These are phyloP conservation scores for Leptothorax acervorum DNA, from an alignment of 2,888 invertebrate species.

Conservation along the genomic window DNA sequence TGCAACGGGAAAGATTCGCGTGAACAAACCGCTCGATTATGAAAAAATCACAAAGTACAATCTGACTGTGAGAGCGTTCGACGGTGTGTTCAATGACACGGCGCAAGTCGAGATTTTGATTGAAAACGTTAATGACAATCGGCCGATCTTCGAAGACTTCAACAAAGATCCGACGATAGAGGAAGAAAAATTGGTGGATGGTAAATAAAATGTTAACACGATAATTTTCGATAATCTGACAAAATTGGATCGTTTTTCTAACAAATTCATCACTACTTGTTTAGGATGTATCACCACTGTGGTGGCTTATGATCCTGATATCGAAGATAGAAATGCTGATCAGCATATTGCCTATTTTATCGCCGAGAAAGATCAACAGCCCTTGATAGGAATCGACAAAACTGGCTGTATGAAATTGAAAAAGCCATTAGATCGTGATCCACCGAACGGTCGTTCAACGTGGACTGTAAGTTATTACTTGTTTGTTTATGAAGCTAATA, in stretches of 20 bases:
- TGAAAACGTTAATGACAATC: constrained; percentile 97
- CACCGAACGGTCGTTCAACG: constrained; percentile 93
- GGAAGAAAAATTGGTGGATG: constrained; percentile 90
- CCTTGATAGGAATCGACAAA: constrained; percentile 91
- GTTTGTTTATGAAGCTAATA: background rate
- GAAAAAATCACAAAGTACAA: constrained; percentile 94
- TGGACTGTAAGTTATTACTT: constrained; percentile 86
- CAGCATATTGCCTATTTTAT: constrained; percentile 93
- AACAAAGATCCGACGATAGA: constrained; percentile 91
- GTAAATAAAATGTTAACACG: constrained; percentile 79
- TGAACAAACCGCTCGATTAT: constrained; percentile 92
- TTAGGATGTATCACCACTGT: constrained; percentile 86
- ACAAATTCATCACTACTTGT: background rate
- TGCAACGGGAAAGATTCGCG: constrained; percentile 94
- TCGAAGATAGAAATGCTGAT: constrained; percentile 90
- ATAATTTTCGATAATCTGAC: constrained; percentile 13
- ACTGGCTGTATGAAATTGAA: constrained; percentile 91
- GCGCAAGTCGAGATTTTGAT: constrained; percentile 94
- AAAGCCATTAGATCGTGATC: constrained; percentile 95
- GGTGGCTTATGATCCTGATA: constrained; percentile 94
- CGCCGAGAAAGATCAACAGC: constrained; percentile 90
- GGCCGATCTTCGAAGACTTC: constrained; percentile 92
- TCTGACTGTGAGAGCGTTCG: constrained; percentile 93
- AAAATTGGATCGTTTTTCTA: background rate
- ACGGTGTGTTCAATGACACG: constrained; percentile 93